A percentile compares a stretch with the other conserved stretches of the same genome.
Evolutionary conservation across 2,888 invertebrate species (phyloP).

Genomic region (Leptarthrus brevirostris): DNA sequence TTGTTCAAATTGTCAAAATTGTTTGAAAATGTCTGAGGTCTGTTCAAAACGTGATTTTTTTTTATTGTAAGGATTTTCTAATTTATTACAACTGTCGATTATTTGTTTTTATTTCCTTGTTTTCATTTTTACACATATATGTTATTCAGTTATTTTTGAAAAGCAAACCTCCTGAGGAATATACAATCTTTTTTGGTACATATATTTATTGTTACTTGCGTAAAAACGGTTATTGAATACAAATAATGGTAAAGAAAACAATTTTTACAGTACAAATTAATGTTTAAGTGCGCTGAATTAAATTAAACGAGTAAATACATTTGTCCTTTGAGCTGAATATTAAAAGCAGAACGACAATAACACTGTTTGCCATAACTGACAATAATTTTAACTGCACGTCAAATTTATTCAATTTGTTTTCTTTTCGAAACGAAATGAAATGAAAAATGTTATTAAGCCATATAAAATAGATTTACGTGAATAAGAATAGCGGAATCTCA

Average conservation of each 20-base stretch:
- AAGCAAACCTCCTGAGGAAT: neutral
- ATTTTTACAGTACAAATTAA: conserved; percentile 50
- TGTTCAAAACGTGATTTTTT: conserved; percentile 35
- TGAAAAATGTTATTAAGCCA: conserved; percentile 35
- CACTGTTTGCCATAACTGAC: conserved; percentile 47
- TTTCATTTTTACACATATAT: conserved; percentile 6
- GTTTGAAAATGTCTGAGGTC: conserved; percentile 23
- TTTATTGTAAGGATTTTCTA: conserved; percentile 45
- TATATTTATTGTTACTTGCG: conserved; percentile 27
- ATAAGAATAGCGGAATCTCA: conserved; percentile 51
- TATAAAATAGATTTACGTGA: conserved; percentile 25
- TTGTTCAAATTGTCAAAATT: conserved; percentile 4
- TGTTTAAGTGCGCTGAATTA: conserved; percentile 38
- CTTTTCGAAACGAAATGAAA: conserved; percentile 20
- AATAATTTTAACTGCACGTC: conserved; percentile 24
- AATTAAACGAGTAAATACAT: conserved; percentile 7
- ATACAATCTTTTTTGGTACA: neutral
- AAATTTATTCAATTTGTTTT: neutral
- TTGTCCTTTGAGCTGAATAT: neutral
- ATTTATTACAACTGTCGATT: conserved; percentile 49
- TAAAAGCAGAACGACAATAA: conserved; percentile 12
- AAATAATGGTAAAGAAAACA: conserved; percentile 24
- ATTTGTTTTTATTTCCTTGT: conserved; percentile 38
- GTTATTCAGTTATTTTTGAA: neutral
- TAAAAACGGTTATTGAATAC: neutral